Percentiles rank a stretch among this genome's conserved stretches.
These are phyloP conservation scores for Hexactinellida sp. DNA, from an alignment of 37 sponge, comb jelly and placozoan genomes.

Conservation along the genomic window DNA sequence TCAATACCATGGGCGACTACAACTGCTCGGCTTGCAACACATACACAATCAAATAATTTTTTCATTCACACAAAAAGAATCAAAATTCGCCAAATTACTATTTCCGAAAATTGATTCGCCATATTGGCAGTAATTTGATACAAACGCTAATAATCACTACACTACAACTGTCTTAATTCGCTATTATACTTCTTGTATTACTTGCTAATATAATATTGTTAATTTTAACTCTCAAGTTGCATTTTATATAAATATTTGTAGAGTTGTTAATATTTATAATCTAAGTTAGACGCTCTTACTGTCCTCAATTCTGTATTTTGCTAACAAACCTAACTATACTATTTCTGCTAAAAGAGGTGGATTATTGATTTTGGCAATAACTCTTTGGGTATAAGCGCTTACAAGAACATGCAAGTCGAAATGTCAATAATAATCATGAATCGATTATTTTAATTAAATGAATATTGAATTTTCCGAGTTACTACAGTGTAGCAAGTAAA, in stretches of 20 bases:
- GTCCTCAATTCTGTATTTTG: too few relatives aligned
- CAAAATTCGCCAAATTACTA: neutral
- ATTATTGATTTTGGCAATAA: too few relatives aligned
- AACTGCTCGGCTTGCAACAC: constrained; percentile 36
- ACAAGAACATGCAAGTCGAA: too few relatives aligned
- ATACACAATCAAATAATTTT: neutral
- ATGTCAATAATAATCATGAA: too few relatives aligned
- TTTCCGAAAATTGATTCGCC: neutral
- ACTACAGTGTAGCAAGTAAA: too few relatives aligned
- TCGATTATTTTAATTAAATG: too few relatives aligned
- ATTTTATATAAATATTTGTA: neutral
- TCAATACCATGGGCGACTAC: constrained; percentile 58
- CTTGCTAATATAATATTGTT: neutral
- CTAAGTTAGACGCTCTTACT: too few relatives aligned
- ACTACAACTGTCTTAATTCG: neutral
- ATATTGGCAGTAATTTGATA: neutral
- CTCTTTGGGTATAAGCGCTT: too few relatives aligned
- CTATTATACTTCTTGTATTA: neutral
- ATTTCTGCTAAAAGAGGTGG: too few relatives aligned
- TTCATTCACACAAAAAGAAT: neutral
- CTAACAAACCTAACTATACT: too few relatives aligned
- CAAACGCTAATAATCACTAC: neutral
- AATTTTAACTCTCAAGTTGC: neutral
- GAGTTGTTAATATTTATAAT: neutral
- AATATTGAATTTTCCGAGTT: too few relatives aligned